Conservation (phyloP, 2,113 vertebrate genomes). For the Austrofundulus limnaeus region DNA sequence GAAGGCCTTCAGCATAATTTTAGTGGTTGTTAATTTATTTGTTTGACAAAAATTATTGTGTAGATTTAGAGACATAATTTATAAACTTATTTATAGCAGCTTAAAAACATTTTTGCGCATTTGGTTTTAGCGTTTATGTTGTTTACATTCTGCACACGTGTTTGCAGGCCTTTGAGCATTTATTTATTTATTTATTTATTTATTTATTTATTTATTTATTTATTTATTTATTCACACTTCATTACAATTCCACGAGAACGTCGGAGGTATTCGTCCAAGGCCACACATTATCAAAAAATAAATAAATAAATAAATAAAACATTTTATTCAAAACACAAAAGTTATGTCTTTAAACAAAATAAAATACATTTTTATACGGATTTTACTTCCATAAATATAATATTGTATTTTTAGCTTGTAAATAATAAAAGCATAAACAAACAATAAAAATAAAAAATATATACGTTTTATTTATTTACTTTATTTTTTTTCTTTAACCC, state of each 20-base stretch:
- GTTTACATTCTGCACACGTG: conserved; percentile 10
- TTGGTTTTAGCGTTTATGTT: neutral
- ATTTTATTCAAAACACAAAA: no score
- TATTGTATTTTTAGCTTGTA: no score
- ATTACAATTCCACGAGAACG: conserved; percentile 19
- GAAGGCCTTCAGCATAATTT: conserved; percentile 28
- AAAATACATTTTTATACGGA: no score
- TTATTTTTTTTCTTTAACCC: no score
- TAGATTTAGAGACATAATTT: conserved; percentile 1
- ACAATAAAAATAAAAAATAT: no score
- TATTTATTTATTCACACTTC: conserved; percentile 21
- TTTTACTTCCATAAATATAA: no score
- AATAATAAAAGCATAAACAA: no score
- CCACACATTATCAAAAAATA: no score
- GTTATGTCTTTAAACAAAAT: no score
- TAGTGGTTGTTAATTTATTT: conserved; percentile 3
- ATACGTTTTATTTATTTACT: no score
- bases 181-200: neutral
- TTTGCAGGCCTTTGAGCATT: conserved; percentile 38
- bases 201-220: conserved; percentile 19
- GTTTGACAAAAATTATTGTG: conserved; percentile 17
- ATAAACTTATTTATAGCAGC: neutral
- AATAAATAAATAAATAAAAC: no score
- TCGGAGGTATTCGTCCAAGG: neutral
- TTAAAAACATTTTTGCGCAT: no score